phyloP scores from a whole-genome alignment of 2,888 invertebrate species.

The Tortrix viridana region DNA sequence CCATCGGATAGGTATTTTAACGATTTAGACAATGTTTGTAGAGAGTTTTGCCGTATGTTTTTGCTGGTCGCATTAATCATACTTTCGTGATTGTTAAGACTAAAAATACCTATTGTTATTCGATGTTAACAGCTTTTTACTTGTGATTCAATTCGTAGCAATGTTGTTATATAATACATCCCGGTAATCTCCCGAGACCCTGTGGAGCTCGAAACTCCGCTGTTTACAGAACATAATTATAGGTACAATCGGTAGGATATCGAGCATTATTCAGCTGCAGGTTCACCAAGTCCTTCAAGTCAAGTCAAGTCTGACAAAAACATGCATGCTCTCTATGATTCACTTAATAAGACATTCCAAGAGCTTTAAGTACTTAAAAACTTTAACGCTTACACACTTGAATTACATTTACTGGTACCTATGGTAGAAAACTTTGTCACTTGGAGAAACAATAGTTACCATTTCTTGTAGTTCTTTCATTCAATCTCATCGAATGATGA shows the following conservation, averaged over 20 bases:
- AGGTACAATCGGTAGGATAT: constrained; percentile 26
- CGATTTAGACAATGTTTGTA: not conserved
- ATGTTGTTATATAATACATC: constrained; percentile 15
- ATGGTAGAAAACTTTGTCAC: too few species aligned
- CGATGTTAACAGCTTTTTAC: not conserved
- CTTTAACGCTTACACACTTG: too few species aligned
- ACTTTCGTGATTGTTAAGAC: not conserved
- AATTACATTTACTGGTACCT: too few species aligned
- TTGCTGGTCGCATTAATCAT: not conserved
- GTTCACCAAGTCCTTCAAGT: constrained; percentile 27
- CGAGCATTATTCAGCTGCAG: constrained; percentile 13
- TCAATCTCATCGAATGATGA: too few species aligned
- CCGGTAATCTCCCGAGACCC: constrained; percentile 13
- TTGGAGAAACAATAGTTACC: too few species aligned
- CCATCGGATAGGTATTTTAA: not conserved
- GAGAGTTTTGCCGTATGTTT: not conserved
- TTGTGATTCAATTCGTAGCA: constrained; percentile 5
- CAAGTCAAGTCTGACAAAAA: constrained; percentile 30
- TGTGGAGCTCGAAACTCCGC: constrained; percentile 6
- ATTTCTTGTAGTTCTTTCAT: too few species aligned
- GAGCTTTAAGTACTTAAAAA: too few species aligned
- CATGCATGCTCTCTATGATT: constrained; percentile 12
- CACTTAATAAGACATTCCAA: too few species aligned
- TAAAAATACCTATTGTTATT: not conserved
- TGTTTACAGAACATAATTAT: constrained; percentile 26